Percentiles rank a stretch among this genome's conserved stretches.
These are phyloP conservation scores for Agapornis roseicollis DNA, from an alignment of 2,113 vertebrate genomes.

Conservation along the genomic window DNA sequence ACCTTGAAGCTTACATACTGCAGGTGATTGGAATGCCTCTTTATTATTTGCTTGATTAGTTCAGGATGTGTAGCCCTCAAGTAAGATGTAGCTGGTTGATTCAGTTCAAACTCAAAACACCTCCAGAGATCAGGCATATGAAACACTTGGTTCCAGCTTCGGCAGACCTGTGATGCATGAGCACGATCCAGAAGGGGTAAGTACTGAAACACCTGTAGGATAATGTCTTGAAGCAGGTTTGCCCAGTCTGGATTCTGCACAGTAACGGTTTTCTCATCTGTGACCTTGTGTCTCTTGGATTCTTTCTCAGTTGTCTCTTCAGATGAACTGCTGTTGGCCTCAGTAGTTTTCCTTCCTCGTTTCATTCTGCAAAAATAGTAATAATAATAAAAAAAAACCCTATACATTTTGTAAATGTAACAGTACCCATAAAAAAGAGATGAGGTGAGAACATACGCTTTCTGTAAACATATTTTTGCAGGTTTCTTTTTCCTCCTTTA, in stretches of 20 bases:
- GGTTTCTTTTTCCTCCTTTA: background rate
- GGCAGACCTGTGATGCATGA: conserved; percentile 92
- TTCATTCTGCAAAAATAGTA: conserved; percentile 83
- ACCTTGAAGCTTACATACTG: conserved; percentile 99
- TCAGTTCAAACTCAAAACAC: conserved; percentile 96
- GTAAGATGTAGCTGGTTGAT: conserved; percentile 93
- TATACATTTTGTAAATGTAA: background rate
- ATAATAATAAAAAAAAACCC: background rate
- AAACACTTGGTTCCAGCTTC: conserved; percentile 93
- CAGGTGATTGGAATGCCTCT: conserved; percentile 93
- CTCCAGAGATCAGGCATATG: conserved; percentile 98
- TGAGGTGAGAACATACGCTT: background rate
- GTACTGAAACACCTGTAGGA: conserved; percentile 92
- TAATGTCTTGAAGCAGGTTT: conserved; percentile 88
- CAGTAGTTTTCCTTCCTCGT: conserved; percentile 81
- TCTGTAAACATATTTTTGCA: background rate
- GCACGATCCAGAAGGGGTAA: conserved; percentile 92
- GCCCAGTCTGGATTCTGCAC: conserved; percentile 78
- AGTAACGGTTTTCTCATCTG: conserved; percentile 18
- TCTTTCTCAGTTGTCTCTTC: conserved; percentile 67
- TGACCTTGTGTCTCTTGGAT: conserved; percentile 78
- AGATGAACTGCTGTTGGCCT: conserved; percentile 66
- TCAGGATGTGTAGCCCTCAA: conserved; percentile 95
- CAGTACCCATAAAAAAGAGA: background rate
- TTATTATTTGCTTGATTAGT: conserved; percentile 96